Evolutionary conservation across 1,140 invertebrate species (phyloP), one percentile per base, ranked within the genome.

Genomic region (Telenomus remus): DNA sequence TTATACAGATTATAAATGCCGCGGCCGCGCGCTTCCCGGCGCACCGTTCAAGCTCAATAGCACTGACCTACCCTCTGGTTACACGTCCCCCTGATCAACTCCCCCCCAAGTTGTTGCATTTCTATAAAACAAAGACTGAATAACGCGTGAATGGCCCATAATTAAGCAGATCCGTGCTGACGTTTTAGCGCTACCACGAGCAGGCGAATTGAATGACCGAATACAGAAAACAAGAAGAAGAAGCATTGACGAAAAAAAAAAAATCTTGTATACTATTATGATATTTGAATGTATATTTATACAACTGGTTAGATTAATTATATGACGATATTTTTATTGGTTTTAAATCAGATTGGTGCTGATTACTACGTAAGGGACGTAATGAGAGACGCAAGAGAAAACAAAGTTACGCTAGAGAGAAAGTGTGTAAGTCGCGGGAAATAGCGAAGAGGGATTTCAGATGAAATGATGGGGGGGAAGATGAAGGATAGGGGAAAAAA

Each of bases 281-380:
- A 86, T 87, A 87, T 86, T 87, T 84, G 82, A 87, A 85, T 86
- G 82, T 86, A 87, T 88, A 86, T 88, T 86, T 88, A 87, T 87
- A 87, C 83, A 81, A 83, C 84, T 83, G 82, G 81, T 85, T 85
- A 84, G 82, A 84, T 82, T 85, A 87, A 86, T 82, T 86, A 86
- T 81, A 82, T 80, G 81, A 86, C 72, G 82, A 86, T 88, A 88
- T 87, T 86, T 88, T 85, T 81, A 86, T 87, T 85, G 82, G 82
- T 86, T 87, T 86, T 85, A 83, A 80, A 86, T 85, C 83, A 86
- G 82, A 87, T 86, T 88, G 87, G 87, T 87, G 87, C 86, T 88
- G 87, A 87, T 84, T 83, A 82, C 55, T 83, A 85, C 76, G 72
- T 85, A 85, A 85, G 73, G 49, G n/a, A 74, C 47, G 71, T 39